Percentiles rank a stretch among this genome's conserved stretches.
phyloP scores from a whole-genome alignment of 2,888 invertebrate genomes.

The Yponomeuta plumbellus region DNA sequence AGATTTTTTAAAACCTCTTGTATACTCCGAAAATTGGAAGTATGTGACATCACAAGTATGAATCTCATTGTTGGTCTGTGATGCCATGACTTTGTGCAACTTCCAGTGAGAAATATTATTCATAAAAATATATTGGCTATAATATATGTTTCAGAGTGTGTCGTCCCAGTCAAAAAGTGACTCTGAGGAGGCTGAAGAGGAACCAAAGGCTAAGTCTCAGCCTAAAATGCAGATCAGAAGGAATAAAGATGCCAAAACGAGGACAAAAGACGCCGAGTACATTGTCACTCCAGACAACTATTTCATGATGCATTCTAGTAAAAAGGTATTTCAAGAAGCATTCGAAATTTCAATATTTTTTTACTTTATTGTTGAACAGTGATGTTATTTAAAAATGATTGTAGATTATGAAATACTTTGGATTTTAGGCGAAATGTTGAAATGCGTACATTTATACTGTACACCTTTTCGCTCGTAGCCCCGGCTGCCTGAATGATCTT shows the following conservation, averaged over 20 bases:
- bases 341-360: too few relatives aligned
- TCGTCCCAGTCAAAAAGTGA: conserved; percentile 26
- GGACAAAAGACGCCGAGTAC: conserved; percentile 68
- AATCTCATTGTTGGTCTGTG: background rate
- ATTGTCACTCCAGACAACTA: conserved; percentile 82
- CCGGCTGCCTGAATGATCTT: too few relatives aligned
- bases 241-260: conserved; percentile 34
- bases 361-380: too few relatives aligned
- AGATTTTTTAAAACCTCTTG: too few relatives aligned
- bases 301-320: conserved; percentile 79
- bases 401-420: too few relatives aligned
- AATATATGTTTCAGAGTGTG: conserved; percentile 30
- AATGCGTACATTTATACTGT: too few relatives aligned
- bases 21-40: too few relatives aligned
- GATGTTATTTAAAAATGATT: too few relatives aligned
- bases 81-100: background rate
- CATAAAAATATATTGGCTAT: background rate
- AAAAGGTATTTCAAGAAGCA: conserved; percentile 51
- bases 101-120: conserved; percentile 3
- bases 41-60: too few relatives aligned
- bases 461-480: too few relatives aligned
- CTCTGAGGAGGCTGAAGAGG: conserved; percentile 25
- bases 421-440: too few relatives aligned
- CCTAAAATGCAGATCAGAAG: conserved; percentile 41
- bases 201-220: conserved; percentile 38